These are phyloP conservation scores for Drosophila aff. DNA, from an alignment of 1,140 invertebrate genomes.

Conservation along the genomic window DNA sequence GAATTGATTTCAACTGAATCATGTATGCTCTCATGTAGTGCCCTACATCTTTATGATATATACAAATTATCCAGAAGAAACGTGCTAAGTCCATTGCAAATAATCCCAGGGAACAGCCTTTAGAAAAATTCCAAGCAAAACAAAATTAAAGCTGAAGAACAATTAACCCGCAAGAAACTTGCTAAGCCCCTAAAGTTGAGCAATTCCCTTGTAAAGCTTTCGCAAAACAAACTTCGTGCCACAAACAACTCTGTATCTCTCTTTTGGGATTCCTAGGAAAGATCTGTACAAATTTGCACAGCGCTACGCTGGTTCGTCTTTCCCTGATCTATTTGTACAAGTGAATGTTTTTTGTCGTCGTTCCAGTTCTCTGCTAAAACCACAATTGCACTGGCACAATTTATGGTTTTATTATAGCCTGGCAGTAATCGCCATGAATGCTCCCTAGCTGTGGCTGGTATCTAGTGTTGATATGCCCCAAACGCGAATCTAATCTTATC, in stretches of 20 bases:
- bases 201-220: constrained; percentile 27
- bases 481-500: constrained; percentile 46
- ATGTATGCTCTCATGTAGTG: neutral
- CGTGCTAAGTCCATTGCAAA: constrained; percentile 18
- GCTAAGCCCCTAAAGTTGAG: constrained; percentile 23
- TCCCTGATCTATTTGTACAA: constrained; percentile 30
- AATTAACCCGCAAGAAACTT: constrained; percentile 22
- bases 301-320: constrained; percentile 5
- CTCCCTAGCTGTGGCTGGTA: constrained; percentile 4
- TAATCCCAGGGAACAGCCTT: neutral
- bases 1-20: neutral
- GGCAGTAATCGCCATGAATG: neutral
- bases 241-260: constrained; percentile 16
- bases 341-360: constrained; percentile 9
- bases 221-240: constrained; percentile 5
- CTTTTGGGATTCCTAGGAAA: constrained; percentile 30
- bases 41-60: too few relatives aligned
- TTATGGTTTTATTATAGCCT: constrained; percentile 19
- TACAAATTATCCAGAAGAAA: constrained; percentile 1
- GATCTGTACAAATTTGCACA: constrained; percentile 37
- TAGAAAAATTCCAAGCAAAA: constrained; percentile 3
- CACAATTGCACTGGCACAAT: neutral
- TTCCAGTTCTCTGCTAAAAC: constrained; percentile 19
- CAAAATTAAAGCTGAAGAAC: constrained; percentile 2
- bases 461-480: constrained; percentile 39